Conservation (phyloP, 2,888 invertebrate genomes). For the Hoplodrina blanda region DNA sequence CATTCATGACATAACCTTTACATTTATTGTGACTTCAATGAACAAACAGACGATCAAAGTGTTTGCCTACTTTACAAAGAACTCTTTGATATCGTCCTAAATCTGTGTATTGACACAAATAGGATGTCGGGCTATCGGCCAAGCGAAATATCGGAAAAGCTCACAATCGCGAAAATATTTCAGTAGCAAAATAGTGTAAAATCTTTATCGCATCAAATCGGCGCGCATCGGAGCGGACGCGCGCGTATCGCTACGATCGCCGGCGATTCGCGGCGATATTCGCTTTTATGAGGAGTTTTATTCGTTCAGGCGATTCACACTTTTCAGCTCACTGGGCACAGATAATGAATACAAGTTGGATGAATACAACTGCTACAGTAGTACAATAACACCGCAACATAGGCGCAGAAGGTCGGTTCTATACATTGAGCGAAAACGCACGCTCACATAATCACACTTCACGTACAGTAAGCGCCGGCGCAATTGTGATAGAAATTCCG, state of each 20-base stretch:
- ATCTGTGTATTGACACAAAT: slow-evolving; percentile 48
- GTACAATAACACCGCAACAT: background rate
- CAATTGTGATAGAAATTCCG: too few species aligned
- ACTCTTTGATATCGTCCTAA: slow-evolving; percentile 37
- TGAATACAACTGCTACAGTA: slow-evolving; percentile 35
- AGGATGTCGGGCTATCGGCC: slow-evolving; percentile 43
- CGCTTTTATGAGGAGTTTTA: slow-evolving; percentile 63
- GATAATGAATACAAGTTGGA: slow-evolving; percentile 63
- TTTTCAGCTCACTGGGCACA: slow-evolving; percentile 58
- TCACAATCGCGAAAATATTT: slow-evolving; percentile 62
- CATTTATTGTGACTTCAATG: slow-evolving; percentile 4
- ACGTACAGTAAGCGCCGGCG: background rate
- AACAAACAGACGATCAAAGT: slow-evolving; percentile 8
- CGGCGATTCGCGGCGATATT: slow-evolving; percentile 62
- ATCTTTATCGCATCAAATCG: slow-evolving; percentile 68
- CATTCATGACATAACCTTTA: background rate
- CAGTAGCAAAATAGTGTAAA: slow-evolving; percentile 67
- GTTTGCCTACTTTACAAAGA: slow-evolving; percentile 38
- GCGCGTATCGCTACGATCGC: slow-evolving; percentile 51
- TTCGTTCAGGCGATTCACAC: slow-evolving; percentile 63
- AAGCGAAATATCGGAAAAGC: slow-evolving; percentile 58
- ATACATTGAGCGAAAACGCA: background rate
- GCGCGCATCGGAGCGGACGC: slow-evolving; percentile 60
- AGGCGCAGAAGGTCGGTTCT: background rate
- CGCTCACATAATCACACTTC: background rate